Conservation (phyloP, 2,797 vertebrate species). For the Sphenopsis melanotis region DNA sequence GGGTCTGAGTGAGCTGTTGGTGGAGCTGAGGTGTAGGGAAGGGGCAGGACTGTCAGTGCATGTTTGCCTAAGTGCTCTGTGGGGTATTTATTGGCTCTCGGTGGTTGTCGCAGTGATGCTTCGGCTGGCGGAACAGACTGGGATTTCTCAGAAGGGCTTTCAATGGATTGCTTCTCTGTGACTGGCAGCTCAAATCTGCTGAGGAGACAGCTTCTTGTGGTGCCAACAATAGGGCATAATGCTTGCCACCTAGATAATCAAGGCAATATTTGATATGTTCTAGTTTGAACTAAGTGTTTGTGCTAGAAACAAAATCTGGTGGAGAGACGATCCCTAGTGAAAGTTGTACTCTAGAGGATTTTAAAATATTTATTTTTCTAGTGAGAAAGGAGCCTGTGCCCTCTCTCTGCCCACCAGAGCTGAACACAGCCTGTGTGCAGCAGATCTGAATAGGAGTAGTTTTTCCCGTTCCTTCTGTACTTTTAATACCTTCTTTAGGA, state of each 20-base stretch:
- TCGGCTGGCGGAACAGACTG: background rate
- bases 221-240: background rate
- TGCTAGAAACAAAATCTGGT: background rate
- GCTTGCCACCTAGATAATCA: background rate
- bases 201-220: background rate
- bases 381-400: background rate
- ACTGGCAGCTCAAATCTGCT: background rate
- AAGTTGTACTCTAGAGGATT: background rate
- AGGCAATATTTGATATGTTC: background rate
- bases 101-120: background rate
- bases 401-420: background rate
- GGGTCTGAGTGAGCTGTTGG: background rate
- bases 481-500: background rate
- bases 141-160: background rate
- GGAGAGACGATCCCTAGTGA: background rate
- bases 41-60: accelerated
- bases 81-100: accelerated
- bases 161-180: background rate
- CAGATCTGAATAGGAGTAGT: background rate
- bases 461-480: background rate
- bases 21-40: background rate
- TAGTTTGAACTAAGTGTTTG: background rate
- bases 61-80: accelerated
- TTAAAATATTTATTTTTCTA: background rate
- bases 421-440: background rate